Base-by-base conservation (phyloP, 1,140 invertebrate genomes). In the Dreissena polymorpha region DNA sequence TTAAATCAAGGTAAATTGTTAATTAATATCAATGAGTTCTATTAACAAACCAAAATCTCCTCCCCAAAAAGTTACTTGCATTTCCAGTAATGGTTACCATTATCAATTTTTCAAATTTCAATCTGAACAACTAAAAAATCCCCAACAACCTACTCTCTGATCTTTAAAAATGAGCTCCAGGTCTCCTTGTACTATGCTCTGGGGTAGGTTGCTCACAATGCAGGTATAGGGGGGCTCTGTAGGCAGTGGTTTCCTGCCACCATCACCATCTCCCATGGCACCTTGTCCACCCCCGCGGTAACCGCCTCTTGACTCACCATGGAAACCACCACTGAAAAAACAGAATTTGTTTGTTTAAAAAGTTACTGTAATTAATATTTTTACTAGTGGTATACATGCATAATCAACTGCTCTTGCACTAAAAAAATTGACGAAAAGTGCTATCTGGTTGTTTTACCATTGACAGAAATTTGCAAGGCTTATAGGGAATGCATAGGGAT, bases 121-220 rank as follows among this genome's bases (percentile, higher is more conserved):
- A n/a, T n/a, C n/a, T n/a, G n/a, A n/a, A n/a, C n/a, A n/a, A n/a
- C n/a, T n/a, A n/a, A n/a, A n/a, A n/a, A n/a, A n/a, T n/a, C n/a
- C n/a, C n/a, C n/a, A n/a, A 68, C 70, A 77, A 89, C 91, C 91
- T 92, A 95, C 94, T 88, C 95, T 95, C 83, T 96, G 92, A 73
- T 95, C 94, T 88, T 95, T 92, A 91, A 99, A 99, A 87, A 99
- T 97, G 92, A 95, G 94, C 89, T 97, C 96, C 86, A 99, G 95
- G 93, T 99, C 98, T 83, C 97, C 97, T 93, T 99, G 97, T 77
- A 99, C 97, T 86, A 97, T 93, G 65, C 96, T 96, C 88, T 95
- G 94, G 53, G 98, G 97, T 87, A 99, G 93, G 94, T 99, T 99
- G 83, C 98, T 98, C 80, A 99, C 96, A 92, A 95, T 99, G 12